Conservation (phyloP, 2,888 invertebrate genomes). For the Lissonota sp. region DNA sequence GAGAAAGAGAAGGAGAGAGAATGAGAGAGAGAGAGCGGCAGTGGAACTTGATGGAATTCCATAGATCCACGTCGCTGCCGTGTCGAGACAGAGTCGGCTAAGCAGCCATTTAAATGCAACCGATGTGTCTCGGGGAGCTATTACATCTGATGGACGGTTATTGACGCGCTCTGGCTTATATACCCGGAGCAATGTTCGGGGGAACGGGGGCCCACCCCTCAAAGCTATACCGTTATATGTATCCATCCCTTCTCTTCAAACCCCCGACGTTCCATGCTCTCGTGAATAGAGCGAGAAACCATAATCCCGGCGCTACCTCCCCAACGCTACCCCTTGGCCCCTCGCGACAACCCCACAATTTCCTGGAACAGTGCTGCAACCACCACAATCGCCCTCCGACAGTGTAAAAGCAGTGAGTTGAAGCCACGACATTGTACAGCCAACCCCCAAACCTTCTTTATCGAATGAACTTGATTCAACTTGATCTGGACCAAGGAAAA, state of each 20-base stretch:
- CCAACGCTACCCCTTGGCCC: too few species aligned
- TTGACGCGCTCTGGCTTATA: constrained; percentile 83
- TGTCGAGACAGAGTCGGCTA: constrained; percentile 84
- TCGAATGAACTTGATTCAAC: too few species aligned
- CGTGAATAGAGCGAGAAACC: constrained; percentile 56
- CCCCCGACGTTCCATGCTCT: constrained; percentile 61
- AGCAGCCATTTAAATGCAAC: constrained; percentile 84
- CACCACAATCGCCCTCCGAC: constrained; percentile 57
- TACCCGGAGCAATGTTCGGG: constrained; percentile 79
- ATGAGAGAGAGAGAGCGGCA: constrained; percentile 67
- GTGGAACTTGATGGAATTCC: constrained; percentile 84
- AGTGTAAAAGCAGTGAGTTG: constrained; percentile 17
- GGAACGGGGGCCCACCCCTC: constrained; percentile 51
- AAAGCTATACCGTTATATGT: constrained; percentile 56
- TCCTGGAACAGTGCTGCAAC: constrained; percentile 60
- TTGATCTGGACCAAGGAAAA: too few species aligned
- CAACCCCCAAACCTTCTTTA: too few species aligned
- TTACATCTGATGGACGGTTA: constrained; percentile 84
- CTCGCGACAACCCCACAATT: constrained; percentile 9
- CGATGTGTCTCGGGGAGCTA: constrained; percentile 84
- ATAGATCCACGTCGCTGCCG: constrained; percentile 82
- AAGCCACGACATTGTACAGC: not conserved
- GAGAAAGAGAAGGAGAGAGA: constrained; percentile 63
- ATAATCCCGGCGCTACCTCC: constrained; percentile 31
- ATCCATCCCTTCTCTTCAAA: constrained; percentile 49